These are phyloP conservation scores for Piprites chloris DNA, from an alignment of 2,113 vertebrate genomes.

Conservation along the genomic window DNA sequence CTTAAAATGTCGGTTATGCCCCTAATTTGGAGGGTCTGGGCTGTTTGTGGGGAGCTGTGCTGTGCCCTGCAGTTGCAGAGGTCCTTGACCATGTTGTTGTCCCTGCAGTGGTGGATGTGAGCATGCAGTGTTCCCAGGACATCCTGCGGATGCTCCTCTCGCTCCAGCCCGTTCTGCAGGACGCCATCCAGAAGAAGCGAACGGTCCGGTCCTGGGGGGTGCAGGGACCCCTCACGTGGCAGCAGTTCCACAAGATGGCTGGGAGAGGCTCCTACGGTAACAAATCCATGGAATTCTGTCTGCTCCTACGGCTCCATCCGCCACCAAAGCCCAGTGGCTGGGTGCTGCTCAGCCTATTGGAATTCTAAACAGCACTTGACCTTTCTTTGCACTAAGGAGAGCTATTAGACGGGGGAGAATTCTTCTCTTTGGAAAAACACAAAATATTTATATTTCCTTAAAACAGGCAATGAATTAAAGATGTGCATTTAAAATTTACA, in stretches of 20 bases:
- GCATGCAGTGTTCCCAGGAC: conserved; percentile 95
- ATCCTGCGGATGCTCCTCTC: conserved; percentile 94
- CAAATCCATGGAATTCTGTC: not conserved
- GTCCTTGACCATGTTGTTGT: not conserved
- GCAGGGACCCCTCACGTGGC: conserved; percentile 97
- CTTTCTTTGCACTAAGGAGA: not conserved
- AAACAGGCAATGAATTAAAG: not conserved
- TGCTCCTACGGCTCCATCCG: not conserved
- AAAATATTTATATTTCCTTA: not conserved
- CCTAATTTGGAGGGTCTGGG: not conserved
- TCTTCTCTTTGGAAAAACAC: not conserved
- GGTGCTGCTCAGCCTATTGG: not conserved
- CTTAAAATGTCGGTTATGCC: no score
- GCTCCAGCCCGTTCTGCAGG: conserved; percentile 95
- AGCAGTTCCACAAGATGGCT: conserved; percentile 99
- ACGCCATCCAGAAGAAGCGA: conserved; percentile 96
- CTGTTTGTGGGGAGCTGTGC: not conserved
- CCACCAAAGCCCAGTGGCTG: not conserved
- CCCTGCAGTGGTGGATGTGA: conserved; percentile 85
- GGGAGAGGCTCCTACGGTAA: conserved; percentile 97
- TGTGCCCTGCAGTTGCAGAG: not conserved
- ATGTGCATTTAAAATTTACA: not conserved
- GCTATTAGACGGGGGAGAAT: not conserved
- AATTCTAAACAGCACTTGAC: not conserved
- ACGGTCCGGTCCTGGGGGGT: conserved; percentile 95